A percentile compares a stretch with the other conserved stretches of the same genome.
Evolutionary conservation across 2,888 invertebrate species (phyloP).

Genomic region (Spilarctia lutea): DNA sequence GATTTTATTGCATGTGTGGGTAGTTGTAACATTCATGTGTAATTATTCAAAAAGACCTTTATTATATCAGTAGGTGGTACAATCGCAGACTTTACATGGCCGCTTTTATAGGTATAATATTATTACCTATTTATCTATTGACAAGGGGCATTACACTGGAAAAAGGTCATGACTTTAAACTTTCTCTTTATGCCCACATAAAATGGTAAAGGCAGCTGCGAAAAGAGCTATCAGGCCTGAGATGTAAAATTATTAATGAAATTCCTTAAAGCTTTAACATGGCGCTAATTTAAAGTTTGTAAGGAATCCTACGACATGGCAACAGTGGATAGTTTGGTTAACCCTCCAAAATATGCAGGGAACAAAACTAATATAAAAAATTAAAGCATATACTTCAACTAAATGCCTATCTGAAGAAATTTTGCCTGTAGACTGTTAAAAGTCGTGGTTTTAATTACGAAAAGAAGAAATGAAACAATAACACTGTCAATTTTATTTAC

Average conservation of each 20-base stretch:
- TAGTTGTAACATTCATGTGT: neutral
- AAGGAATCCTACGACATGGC: too few relatives aligned
- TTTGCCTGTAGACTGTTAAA: neutral
- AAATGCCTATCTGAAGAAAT: too few relatives aligned
- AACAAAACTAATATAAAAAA: neutral
- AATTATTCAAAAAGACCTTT: neutral
- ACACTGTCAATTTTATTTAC: too few relatives aligned
- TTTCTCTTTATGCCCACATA: constrained; percentile 6
- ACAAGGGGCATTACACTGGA: neutral
- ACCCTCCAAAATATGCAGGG: too few relatives aligned
- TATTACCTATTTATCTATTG: constrained; percentile 6
- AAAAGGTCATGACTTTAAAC: constrained; percentile 1
- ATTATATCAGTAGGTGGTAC: neutral
- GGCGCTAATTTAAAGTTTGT: neutral
- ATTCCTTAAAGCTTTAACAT: neutral
- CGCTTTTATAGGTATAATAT: neutral
- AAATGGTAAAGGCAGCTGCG: constrained; percentile 6
- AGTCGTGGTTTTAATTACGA: neutral
- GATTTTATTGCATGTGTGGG: neutral
- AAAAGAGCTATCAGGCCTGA: neutral
- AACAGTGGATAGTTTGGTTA: too few relatives aligned
- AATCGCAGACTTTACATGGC: neutral
- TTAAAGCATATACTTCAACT: neutral
- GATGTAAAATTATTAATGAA: neutral
- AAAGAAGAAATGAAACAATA: too few relatives aligned